Evolutionary conservation across 2,888 invertebrate genomes (phyloP).

Genomic region (Harpagoxenus sublaevis): DNA sequence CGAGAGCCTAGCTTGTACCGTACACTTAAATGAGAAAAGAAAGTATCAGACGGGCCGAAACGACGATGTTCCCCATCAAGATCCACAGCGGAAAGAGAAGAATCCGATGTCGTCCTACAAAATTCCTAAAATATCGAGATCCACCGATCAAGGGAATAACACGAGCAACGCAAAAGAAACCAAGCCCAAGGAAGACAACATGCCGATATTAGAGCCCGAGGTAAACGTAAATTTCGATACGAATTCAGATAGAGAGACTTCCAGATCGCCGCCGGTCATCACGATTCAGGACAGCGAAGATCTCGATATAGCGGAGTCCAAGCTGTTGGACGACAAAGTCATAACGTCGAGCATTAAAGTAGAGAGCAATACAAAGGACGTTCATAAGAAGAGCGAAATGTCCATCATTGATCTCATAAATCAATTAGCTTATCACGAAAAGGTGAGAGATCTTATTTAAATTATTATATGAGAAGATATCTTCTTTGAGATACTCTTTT

Average conservation of each 20-base stretch:
- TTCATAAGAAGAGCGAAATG: slow-evolving; percentile 74
- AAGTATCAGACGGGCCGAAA: neutral
- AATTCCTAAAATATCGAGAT: slow-evolving; percentile 33
- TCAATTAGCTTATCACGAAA: slow-evolving; percentile 84
- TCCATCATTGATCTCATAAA: slow-evolving; percentile 82
- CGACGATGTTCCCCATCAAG: neutral
- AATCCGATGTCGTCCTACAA: slow-evolving; percentile 7
- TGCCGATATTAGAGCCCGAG: slow-evolving; percentile 82
- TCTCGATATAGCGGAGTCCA: slow-evolving; percentile 23
- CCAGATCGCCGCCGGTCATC: slow-evolving; percentile 83
- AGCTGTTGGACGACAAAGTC: slow-evolving; percentile 61
- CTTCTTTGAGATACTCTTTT: neutral
- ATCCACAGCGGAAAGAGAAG: neutral
- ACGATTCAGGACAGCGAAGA: slow-evolving; percentile 78
- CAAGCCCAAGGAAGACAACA: slow-evolving; percentile 76
- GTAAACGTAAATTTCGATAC: slow-evolving; percentile 72
- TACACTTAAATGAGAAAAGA: slow-evolving; percentile 10
- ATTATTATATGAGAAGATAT: neutral
- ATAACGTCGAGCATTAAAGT: slow-evolving; percentile 65
- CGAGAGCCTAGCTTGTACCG: neutral
- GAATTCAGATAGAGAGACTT: slow-evolving; percentile 78
- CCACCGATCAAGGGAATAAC: slow-evolving; percentile 5
- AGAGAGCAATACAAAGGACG: slow-evolving; percentile 64
- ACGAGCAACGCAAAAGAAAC: slow-evolving; percentile 20
- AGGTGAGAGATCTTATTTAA: slow-evolving; percentile 74